Base-by-base conservation (phyloP, 2,113 vertebrate genomes). In the Varanus komodoensis region DNA sequence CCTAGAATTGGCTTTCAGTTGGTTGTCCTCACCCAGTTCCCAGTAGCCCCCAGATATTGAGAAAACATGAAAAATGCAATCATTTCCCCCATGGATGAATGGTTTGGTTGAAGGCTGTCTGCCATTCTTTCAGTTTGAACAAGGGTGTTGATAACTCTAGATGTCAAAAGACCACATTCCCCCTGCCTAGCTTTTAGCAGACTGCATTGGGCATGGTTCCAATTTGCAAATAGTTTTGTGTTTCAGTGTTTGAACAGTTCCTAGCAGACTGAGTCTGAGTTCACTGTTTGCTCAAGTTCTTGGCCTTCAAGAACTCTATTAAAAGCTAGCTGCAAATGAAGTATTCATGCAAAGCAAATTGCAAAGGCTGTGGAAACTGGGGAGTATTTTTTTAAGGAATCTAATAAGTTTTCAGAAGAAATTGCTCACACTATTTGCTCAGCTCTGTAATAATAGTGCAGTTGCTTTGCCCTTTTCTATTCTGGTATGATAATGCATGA, bases 261-360 rank as follows among this genome's bases (percentile, higher is more conserved):
- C n/a, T 34, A 73, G 69, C 32, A 69, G 38, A 48, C 82, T 84
- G 82, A 61, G 27, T 38, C 29, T 50, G 27, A 52, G 74, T 80
- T n/a, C 44, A 68, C 64, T 94, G 54, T 92, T 92, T 93, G 88
- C 0, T 0, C 74, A 68, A 91, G 25, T 12, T n/a, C 77, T 91
- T 44, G 78, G 32, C 91, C 92, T 90, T 89, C 84, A 80, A 61
- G 89, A 91, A 89, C 87, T 92, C 89, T 79, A 82, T 94, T 94
- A 90, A 54, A 88, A 82, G 12, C 87, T 94, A 89, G 91, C 84
- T 91, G 74, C 93, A 93, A 95, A 94, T 92, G 93, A 84, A 90
- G 81, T 94, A 87, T 93, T 93, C 90, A 86, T 87, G 82, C 88
- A 94, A 94, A 95, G 91, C 92, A 96, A 95, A 95, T 90, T 93